Conservation (phyloP, 1,140 invertebrate species). For the Drosophila hydei region DNA sequence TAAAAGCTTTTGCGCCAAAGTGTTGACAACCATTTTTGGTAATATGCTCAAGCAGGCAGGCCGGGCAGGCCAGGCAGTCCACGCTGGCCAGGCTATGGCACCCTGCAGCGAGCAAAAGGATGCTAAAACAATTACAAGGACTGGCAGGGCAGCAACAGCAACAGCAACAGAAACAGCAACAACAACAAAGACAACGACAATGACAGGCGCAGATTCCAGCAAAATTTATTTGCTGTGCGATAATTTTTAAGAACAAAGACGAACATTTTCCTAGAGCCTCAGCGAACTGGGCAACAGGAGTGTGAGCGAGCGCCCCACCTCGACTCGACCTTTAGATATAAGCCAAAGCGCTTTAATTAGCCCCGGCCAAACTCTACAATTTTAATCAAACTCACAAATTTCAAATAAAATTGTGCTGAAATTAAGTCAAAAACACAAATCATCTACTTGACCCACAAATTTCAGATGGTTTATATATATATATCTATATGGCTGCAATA, state of each 20-base stretch:
- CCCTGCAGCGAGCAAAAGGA: slow-evolving; percentile 40
- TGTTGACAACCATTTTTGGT: slow-evolving; percentile 61
- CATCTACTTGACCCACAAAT: not conserved
- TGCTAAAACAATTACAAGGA: slow-evolving; percentile 56
- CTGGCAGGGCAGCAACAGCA: slow-evolving; percentile 27
- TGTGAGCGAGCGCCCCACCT: not conserved
- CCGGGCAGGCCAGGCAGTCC: not conserved
- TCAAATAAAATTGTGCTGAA: not conserved
- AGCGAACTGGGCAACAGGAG: not conserved
- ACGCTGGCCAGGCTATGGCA: slow-evolving; percentile 1
- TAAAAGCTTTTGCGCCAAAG: slow-evolving; percentile 61
- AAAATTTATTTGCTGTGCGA: slow-evolving; percentile 59
- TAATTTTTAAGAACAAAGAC: slow-evolving; percentile 59
- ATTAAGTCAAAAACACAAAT: not conserved
- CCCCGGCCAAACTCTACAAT: slow-evolving; percentile 2
- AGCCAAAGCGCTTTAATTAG: slow-evolving; percentile 47
- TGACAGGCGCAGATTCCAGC: slow-evolving; percentile 55
- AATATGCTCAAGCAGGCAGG: slow-evolving; percentile 45
- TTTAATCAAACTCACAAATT: slow-evolving; percentile 4
- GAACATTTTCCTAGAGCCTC: slow-evolving; percentile 34
- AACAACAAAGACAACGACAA: slow-evolving; percentile 41
- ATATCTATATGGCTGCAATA: not conserved
- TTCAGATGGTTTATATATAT: not conserved
- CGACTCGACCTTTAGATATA: slow-evolving; percentile 17
- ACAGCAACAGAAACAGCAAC: slow-evolving; percentile 25